phyloP scores from a whole-genome alignment of 2,797 vertebrate genomes.

The Prionace glauca region DNA sequence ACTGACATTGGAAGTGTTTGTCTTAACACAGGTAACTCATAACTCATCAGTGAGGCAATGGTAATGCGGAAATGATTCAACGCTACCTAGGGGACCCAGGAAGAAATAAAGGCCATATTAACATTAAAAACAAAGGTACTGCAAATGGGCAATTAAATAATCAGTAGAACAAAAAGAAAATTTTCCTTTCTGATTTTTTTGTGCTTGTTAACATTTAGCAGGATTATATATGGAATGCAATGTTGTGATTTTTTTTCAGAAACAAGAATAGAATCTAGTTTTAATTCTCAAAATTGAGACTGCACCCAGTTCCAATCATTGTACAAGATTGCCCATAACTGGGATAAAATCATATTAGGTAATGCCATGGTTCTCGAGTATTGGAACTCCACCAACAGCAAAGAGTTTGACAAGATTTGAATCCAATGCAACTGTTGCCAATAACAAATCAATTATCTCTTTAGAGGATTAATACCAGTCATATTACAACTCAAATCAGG shows the following conservation, averaged over 20 bases:
- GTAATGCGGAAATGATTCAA: neutral
- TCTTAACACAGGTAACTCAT: neutral
- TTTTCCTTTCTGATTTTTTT: neutral
- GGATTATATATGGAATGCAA: neutral
- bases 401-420: neutral
- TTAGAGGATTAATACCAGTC: neutral
- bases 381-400: neutral
- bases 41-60: neutral
- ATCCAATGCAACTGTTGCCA: neutral
- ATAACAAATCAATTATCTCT: neutral
- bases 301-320: neutral
- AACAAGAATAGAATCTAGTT: neutral
- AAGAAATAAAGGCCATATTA: conserved; percentile 19
- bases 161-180: neutral
- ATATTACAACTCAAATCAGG: neutral
- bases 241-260: neutral
- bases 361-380: neutral
- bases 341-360: neutral
- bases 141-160: neutral
- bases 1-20: neutral
- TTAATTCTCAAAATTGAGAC: neutral
- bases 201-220: neutral
- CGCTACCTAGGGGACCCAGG: neutral
- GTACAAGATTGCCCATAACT: neutral
- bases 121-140: neutral